phyloP scores from a whole-genome alignment of 2,888 invertebrate genomes.

The Dicyrtoma fusca region DNA sequence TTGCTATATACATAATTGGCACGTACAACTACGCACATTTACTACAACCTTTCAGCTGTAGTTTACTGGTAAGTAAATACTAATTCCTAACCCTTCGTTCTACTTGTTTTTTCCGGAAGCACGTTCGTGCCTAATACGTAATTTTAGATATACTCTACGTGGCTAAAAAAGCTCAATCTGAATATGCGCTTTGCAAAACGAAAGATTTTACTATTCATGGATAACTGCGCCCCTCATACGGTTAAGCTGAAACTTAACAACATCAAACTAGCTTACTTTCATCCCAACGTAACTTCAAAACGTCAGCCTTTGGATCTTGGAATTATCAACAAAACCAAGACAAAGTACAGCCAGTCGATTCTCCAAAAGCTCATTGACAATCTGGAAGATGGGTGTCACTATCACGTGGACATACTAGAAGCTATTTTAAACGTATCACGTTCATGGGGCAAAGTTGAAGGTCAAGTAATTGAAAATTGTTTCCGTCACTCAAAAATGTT shows the following conservation, averaged over 20 bases:
- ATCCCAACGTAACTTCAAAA: constrained; percentile 1
- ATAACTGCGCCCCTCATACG: constrained; percentile 39
- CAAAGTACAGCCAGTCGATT: not conserved
- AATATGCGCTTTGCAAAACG: constrained; percentile 15
- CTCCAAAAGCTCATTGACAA: not conserved
- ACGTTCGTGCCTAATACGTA: too few species aligned
- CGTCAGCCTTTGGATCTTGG: constrained; percentile 17
- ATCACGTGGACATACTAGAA: constrained; percentile 1
- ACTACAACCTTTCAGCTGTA: too few species aligned
- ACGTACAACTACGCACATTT: too few species aligned
- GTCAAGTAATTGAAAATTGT: not conserved
- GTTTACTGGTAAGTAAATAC: too few species aligned
- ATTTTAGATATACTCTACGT: constrained; percentile 32
- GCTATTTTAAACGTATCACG: not conserved
- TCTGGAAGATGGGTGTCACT: not conserved
- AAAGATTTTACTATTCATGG: constrained; percentile 40
- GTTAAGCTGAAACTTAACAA: not conserved
- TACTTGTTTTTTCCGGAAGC: too few species aligned
- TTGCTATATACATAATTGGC: too few species aligned
- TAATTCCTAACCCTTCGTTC: too few species aligned
- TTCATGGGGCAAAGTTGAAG: not conserved
- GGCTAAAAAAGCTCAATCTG: constrained; percentile 34
- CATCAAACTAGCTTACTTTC: constrained; percentile 2
- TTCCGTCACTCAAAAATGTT: constrained; percentile 6
- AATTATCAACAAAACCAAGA: constrained; percentile 24